phyloP scores from a whole-genome alignment of 2,113 vertebrate genomes.

The Nycticebus coucang region DNA sequence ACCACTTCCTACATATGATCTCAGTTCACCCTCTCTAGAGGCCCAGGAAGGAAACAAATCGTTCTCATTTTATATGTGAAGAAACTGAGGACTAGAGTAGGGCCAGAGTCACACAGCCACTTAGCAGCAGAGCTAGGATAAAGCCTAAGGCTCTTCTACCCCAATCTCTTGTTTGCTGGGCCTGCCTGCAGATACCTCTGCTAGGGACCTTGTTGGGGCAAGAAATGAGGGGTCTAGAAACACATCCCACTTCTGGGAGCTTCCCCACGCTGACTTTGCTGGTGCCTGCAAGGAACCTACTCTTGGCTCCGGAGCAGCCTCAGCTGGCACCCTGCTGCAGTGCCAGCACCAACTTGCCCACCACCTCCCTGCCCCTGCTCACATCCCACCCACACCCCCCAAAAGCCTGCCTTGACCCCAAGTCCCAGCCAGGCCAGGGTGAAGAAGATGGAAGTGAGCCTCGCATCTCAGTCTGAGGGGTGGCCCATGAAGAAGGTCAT shows the following conservation, averaged over 20 bases:
- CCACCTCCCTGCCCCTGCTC: not conserved
- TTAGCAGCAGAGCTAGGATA: not conserved
- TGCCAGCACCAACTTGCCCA: not conserved
- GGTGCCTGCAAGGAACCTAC: not conserved
- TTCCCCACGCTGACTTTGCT: not conserved
- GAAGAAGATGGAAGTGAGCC: not conserved
- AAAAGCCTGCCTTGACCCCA: not conserved
- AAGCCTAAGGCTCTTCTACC: not conserved
- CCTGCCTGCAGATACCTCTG: not conserved
- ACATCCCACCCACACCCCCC: conserved; percentile 67
- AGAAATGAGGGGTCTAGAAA: not conserved
- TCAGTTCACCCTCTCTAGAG: not conserved
- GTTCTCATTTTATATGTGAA: not conserved
- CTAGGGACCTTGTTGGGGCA: not conserved
- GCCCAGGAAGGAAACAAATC: not conserved
- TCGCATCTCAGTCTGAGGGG: not conserved
- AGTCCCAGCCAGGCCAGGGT: not conserved
- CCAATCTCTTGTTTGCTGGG: not conserved
- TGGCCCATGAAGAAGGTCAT: not conserved
- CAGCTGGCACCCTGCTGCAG: not conserved
- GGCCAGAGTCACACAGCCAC: not conserved
- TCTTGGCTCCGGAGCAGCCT: not conserved
- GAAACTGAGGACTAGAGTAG: not conserved
- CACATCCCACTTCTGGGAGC: not conserved
- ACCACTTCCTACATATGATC: not conserved